Percentiles rank a stretch among this genome's conserved stretches.
Conservation (phyloP, 2,888 invertebrate species). For the Spodoptera littoralis region DNA sequence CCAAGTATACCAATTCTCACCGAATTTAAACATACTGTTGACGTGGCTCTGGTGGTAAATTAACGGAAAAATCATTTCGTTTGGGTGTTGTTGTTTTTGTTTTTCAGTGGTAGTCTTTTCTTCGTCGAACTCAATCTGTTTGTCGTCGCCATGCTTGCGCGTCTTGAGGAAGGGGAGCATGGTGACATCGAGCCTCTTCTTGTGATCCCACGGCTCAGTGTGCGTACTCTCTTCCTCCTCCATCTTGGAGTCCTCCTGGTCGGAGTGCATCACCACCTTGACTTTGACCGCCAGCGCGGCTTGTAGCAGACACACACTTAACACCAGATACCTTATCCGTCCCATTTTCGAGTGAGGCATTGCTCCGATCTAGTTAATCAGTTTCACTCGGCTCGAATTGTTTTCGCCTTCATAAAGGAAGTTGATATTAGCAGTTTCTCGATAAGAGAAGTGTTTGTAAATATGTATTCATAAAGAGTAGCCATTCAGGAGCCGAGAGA, state of each 20-base stretch:
- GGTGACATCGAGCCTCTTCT: slow-evolving; percentile 63
- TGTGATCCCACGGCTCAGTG: slow-evolving; percentile 68
- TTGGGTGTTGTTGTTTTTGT: slow-evolving; percentile 73
- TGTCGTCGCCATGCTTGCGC: slow-evolving; percentile 62
- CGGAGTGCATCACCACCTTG: slow-evolving; percentile 82
- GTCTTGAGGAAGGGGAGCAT: slow-evolving; percentile 74
- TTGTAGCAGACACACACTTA: slow-evolving; percentile 65
- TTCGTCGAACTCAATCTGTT: slow-evolving; percentile 70
- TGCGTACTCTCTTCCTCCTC: slow-evolving; percentile 71
- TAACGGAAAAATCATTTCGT: slow-evolving; percentile 81
- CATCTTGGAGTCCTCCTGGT: slow-evolving; percentile 76
- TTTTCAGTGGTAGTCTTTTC: slow-evolving; percentile 72
- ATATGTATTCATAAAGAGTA: slow-evolving; percentile 50
- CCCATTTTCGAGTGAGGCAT: slow-evolving; percentile 62
- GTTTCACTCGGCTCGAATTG: slow-evolving; percentile 37
- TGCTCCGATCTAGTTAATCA: slow-evolving; percentile 26
- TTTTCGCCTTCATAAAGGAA: slow-evolving; percentile 56
- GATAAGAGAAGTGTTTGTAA: slow-evolving; percentile 80
- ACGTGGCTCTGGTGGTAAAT: slow-evolving; percentile 81
- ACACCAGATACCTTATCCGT: slow-evolving; percentile 58
- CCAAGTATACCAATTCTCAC: slow-evolving; percentile 86
- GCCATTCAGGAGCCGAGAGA: slow-evolving; percentile 50
- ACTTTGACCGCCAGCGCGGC: slow-evolving; percentile 75
- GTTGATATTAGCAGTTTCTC: slow-evolving; percentile 59
- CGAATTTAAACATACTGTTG: slow-evolving; percentile 85